These are phyloP conservation scores for Malacosoma neustria DNA, from an alignment of 2,888 invertebrate genomes.

Conservation along the genomic window DNA sequence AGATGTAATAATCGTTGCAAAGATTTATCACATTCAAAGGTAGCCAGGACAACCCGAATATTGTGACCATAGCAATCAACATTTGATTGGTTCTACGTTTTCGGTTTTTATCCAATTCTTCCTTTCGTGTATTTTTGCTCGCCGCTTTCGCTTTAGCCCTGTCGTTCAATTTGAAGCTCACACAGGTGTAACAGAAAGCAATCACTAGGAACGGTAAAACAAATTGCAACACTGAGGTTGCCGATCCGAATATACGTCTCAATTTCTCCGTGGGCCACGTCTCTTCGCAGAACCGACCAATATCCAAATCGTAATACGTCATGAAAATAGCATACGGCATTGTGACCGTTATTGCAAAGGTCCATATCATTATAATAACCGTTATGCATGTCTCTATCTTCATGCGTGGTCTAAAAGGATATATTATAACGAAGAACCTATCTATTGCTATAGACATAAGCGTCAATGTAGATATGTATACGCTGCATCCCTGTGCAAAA, in stretches of 20 bases:
- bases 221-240: slow-evolving; percentile 94
- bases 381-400: slow-evolving; percentile 88
- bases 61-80: slow-evolving; percentile 97
- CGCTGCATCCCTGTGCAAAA: slow-evolving; percentile 95
- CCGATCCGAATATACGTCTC: slow-evolving; percentile 86
- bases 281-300: slow-evolving; percentile 84
- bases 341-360: slow-evolving; percentile 89
- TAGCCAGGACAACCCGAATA: slow-evolving; percentile 97
- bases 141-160: slow-evolving; percentile 90
- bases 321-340: slow-evolving; percentile 93
- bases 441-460: slow-evolving; percentile 98
- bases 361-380: slow-evolving; percentile 94
- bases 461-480: slow-evolving; percentile 97
- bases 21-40: slow-evolving; percentile 94
- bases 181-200: slow-evolving; percentile 94
- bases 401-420: slow-evolving; percentile 96
- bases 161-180: slow-evolving; percentile 90
- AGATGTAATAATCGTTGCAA: slow-evolving; percentile 85
- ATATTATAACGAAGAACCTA: slow-evolving; percentile 97
- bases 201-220: slow-evolving; percentile 95
- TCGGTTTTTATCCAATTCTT: slow-evolving; percentile 91
- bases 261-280: slow-evolving; percentile 91
- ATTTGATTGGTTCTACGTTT: slow-evolving; percentile 95
- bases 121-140: slow-evolving; percentile 87
- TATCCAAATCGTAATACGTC: slow-evolving; percentile 71